These are phyloP conservation scores for Drosophila nigrodunni DNA, from an alignment of 1,140 invertebrate species.

Conservation along the genomic window DNA sequence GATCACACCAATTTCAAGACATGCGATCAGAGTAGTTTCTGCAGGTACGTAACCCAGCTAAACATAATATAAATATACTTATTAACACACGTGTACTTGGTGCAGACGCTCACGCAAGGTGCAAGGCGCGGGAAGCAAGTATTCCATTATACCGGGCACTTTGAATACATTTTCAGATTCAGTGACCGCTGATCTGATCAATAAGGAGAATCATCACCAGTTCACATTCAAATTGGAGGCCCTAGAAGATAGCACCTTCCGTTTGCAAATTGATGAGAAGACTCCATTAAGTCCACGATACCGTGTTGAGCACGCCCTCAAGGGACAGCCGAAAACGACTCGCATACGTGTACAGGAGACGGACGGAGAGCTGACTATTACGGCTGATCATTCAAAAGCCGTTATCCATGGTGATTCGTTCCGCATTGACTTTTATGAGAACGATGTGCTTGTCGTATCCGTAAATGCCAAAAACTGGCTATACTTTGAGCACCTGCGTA, in stretches of 20 bases:
- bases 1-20: constrained; percentile 96
- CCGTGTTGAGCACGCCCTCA: constrained; percentile 91
- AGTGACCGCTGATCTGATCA: constrained; percentile 89
- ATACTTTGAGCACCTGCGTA: constrained; percentile 95
- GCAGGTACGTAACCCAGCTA: constrained; percentile 88
- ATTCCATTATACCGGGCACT: constrained; percentile 89
- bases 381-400: constrained; percentile 89
- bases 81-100: neutral
- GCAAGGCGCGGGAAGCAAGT: constrained; percentile 86
- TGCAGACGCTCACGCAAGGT: constrained; percentile 91
- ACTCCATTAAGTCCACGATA: constrained; percentile 92
- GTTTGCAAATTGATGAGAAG: constrained; percentile 94
- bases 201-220: constrained; percentile 88
- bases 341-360: constrained; percentile 75
- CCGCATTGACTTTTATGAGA: constrained; percentile 92
- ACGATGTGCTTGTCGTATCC: constrained; percentile 90
- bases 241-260: constrained; percentile 90
- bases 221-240: constrained; percentile 89
- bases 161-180: constrained; percentile 88
- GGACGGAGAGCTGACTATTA: constrained; percentile 84
- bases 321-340: constrained; percentile 89
- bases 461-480: constrained; percentile 95
- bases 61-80: neutral
- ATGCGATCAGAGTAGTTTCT: constrained; percentile 98
- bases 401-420: constrained; percentile 92